A percentile compares a stretch with the other conserved stretches of the same genome.
Conservation (phyloP, 2,113 vertebrate genomes). For the Formicarius rufipectus region DNA sequence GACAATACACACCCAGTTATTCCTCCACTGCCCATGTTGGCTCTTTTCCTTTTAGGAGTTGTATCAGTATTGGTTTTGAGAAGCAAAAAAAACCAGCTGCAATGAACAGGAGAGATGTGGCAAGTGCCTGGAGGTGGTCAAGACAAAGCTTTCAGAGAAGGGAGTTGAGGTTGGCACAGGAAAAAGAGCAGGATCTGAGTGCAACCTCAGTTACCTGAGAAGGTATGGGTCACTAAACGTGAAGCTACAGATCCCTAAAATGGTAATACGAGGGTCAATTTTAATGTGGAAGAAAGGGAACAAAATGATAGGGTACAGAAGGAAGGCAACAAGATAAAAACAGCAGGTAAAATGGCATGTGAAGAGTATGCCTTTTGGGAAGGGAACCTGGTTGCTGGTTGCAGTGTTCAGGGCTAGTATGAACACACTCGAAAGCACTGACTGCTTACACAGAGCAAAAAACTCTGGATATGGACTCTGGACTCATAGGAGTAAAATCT, state of each 20-base stretch:
- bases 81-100: background rate
- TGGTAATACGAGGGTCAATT: background rate
- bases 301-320: background rate
- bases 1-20: background rate
- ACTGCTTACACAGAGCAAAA: background rate
- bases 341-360: background rate
- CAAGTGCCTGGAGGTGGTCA: background rate
- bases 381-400: background rate
- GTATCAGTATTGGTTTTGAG: background rate
- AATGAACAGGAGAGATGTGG: background rate
- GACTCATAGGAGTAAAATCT: background rate
- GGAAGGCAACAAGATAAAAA: background rate
- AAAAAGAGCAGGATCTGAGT: background rate
- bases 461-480: background rate
- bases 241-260: background rate
- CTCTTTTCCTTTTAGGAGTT: background rate
- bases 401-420: background rate
- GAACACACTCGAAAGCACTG: background rate
- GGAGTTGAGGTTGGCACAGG: background rate
- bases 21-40: background rate
- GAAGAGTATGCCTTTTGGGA: background rate
- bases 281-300: background rate
- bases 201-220: background rate
- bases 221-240: background rate
- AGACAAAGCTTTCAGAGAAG: background rate